Conservation (phyloP, 2,797 vertebrate species). For the Potorous gilbertii region DNA sequence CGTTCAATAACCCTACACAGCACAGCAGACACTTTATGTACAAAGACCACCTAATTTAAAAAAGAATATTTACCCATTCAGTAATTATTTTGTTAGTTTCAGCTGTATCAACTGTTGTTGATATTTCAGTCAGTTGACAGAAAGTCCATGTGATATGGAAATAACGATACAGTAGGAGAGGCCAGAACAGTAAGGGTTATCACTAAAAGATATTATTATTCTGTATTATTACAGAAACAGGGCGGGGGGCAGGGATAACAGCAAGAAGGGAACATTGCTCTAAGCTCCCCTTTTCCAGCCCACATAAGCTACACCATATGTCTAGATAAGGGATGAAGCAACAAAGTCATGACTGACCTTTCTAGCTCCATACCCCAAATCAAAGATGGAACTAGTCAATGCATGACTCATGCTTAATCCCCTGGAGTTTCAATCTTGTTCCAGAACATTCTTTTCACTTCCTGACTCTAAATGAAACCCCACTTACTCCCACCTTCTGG, state of each 20-base stretch:
- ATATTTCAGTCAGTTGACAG: neutral
- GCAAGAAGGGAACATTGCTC: neutral
- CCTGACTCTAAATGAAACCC: neutral
- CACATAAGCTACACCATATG: neutral
- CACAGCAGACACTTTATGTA: neutral
- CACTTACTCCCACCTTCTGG: neutral
- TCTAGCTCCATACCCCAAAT: neutral
- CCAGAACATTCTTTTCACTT: neutral
- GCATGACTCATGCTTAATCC: neutral
- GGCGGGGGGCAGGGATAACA: neutral
- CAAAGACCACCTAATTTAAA: slow-evolving; percentile 28
- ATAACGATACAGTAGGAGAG: neutral
- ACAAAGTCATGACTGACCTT: neutral
- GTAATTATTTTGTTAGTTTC: slow-evolving; percentile 14
- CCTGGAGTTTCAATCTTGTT: neutral
- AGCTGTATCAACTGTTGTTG: neutral
- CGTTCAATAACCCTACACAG: slow-evolving; percentile 31
- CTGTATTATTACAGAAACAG: neutral
- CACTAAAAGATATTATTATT: neutral
- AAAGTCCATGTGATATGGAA: neutral
- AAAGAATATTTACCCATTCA: neutral
- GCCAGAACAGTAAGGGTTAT: neutral
- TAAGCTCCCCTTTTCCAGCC: neutral
- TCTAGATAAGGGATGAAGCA: neutral
- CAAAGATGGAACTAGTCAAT: neutral